phyloP scores from a whole-genome alignment of 2,888 invertebrate species.

The Plagiodera versicolora region DNA sequence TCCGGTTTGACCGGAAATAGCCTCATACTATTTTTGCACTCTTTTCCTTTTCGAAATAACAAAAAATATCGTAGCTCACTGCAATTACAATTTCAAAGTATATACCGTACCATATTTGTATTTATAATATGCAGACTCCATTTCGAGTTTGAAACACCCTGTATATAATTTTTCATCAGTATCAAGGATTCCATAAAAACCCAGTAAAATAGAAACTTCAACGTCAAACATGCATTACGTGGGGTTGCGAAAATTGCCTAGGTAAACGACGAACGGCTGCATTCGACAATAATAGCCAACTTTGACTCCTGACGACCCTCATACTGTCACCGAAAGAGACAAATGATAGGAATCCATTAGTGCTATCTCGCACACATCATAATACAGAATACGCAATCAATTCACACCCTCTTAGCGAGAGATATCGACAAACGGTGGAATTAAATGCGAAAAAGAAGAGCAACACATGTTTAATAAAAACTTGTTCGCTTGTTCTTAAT shows the following conservation, averaged over 20 bases:
- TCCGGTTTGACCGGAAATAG: too few relatives aligned
- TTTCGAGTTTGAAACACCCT: too few relatives aligned
- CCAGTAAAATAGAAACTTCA: conserved; percentile 1
- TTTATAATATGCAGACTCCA: too few relatives aligned
- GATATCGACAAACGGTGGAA: conserved; percentile 36
- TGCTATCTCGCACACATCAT: conserved; percentile 39
- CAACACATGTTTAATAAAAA: conserved; percentile 43
- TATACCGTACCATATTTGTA: too few relatives aligned
- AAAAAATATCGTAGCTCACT: too few relatives aligned
- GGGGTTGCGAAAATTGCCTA: conserved; percentile 21
- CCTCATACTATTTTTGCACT: too few relatives aligned
- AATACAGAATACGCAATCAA: conserved; percentile 31
- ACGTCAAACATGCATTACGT: conserved; percentile 18
- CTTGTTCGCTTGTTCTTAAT: conserved; percentile 25
- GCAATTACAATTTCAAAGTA: too few relatives aligned
- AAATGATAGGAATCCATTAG: conserved; percentile 49
- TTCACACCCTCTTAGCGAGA: conserved; percentile 26
- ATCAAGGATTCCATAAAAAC: too few relatives aligned
- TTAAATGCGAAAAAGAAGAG: conserved; percentile 33
- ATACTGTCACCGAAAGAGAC: conserved; percentile 42
- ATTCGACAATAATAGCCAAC: conserved; percentile 19
- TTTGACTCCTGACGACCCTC: conserved; percentile 29
- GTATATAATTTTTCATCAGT: too few relatives aligned
- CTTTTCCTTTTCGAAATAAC: too few relatives aligned
- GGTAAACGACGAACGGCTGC: conserved; percentile 19